Evolutionary conservation across 2,113 vertebrate genomes (phyloP), one percentile per base, ranked within the genome.

Genomic region (Onychorhynchus coronatus): DNA sequence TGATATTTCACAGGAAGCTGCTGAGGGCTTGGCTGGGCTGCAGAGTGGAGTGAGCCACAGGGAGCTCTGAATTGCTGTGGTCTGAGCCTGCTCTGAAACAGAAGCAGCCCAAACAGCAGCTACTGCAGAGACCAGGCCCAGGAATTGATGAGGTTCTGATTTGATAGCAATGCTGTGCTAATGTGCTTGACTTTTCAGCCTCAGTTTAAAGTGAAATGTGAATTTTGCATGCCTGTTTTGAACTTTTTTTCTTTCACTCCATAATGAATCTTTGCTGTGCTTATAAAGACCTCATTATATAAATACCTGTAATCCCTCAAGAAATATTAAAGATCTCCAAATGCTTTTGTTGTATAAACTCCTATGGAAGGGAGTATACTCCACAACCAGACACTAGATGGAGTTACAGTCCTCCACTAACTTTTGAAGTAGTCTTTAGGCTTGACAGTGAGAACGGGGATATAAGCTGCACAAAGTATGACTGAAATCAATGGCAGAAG

Each of bases 321-420:
- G 71, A 77, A 24, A 30, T 41, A 11, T 0, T 77, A 53, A 78
- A 44, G 9, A 4, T 35, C n/a, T 74, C 19, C 19, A 52, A 33
- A 24, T 61, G n/a, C 14, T 84, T 74, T 33, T 49, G 27, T 56
- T 91, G 9, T 41, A 6, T 76, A n/a, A 79, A 63, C 1, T 2
- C 3, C 11, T 49, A 2, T 59, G 42, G 76, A 74, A 67, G 44
- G 25, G 12, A 39, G 28, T 39, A 6, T 20, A 19, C 53, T 85
- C 58, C 52, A 83, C 6, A 59, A 58, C 58, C 28, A 63, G 92
- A 88, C 95, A 20, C 95, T 97, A 97, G 97, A 27, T 97, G 97
- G 96, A 93, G 95, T 63, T 94, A 76, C 41, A 91, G 59, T 71
- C 65, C 81, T 87, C 74, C 31, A 27, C 25, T 83, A 89, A 77